Evolutionary conservation across 1,140 invertebrate species (phyloP), one percentile per base, ranked within the genome.

Genomic region (Drosophila oshimai): DNA sequence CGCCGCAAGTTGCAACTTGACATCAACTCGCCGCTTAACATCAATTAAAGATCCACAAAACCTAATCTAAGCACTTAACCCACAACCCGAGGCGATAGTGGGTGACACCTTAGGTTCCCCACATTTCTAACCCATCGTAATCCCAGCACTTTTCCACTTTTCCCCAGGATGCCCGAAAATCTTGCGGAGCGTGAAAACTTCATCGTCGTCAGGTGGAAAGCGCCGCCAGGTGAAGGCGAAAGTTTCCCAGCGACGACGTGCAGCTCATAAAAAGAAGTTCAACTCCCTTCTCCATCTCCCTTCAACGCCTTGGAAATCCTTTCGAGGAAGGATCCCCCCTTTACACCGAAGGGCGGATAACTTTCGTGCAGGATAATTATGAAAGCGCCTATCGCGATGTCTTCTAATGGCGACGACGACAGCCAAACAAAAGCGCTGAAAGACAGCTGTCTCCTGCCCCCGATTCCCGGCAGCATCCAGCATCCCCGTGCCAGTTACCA

Each of bases 41-140:
- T 72, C 80, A 86, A 86, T 87, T 86, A 87, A 76, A 87, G 80
- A 67, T 58, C 57, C 76, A 87, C 81, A 80, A 76, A 72, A 86
- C 61, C 72, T 80, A 80, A 86, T 80, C 78, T 57, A 72, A 64
- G 55, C 75, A 87, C 75, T 80, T 86, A 76, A 73, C 81, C 80
- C 34, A 80, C 34, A 68, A 55, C 75, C 54, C 15, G n/a, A 33
- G 50, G 65, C 39, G 68, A 51, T 29, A 62, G 57, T 62, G 39
- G 29, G 37, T 6, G 31, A 28, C 22, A 29, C 15, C 18, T 49
- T 2, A 4, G 1, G 2, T 12, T 42, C 24, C 12, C 3, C 5
- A 24, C 7, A 28, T 29, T n/a, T 42, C 13, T 20, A 34, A 3
- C 28, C 46, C 29, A 6, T 1, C 6, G 15, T 12, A 54, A 10